Evolutionary conservation across 2,797 vertebrate species (phyloP).

Genomic region (Fratercula arctica): DNA sequence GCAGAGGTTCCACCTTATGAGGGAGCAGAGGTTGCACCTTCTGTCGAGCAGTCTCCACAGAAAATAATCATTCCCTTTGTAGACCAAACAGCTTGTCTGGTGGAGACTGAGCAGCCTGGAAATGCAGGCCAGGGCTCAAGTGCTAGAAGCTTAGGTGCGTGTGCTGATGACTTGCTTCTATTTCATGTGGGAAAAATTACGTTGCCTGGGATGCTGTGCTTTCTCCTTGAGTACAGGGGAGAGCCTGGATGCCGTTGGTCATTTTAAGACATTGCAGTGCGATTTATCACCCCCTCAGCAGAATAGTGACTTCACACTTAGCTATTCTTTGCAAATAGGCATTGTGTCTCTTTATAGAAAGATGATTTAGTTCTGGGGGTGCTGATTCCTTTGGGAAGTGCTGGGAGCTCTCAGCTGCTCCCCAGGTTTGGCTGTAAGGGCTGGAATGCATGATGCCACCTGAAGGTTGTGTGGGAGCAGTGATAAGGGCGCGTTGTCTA

Average conservation of each 20-base stretch:
- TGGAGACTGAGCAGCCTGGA: conserved; percentile 34
- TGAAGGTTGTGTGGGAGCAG: background rate
- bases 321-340: background rate
- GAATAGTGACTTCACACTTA: background rate
- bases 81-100: conserved; percentile 15
- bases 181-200: background rate
- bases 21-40: background rate
- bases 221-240: background rate
- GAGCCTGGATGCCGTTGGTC: background rate
- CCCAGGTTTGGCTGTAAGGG: background rate
- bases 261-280: background rate
- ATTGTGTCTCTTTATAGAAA: background rate
- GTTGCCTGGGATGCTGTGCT: background rate
- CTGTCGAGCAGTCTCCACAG: conserved; percentile 48
- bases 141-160: background rate
- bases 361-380: background rate
- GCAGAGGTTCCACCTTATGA: conserved; percentile 1
- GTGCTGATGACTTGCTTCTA: background rate
- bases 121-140: background rate
- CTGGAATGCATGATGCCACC: background rate
- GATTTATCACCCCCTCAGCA: background rate
- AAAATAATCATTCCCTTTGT: conserved; percentile 41
- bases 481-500: background rate
- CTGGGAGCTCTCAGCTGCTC: background rate
- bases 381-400: background rate